Conservation (phyloP, 1,140 invertebrate species). For the Sycophaga agraensis region DNA sequence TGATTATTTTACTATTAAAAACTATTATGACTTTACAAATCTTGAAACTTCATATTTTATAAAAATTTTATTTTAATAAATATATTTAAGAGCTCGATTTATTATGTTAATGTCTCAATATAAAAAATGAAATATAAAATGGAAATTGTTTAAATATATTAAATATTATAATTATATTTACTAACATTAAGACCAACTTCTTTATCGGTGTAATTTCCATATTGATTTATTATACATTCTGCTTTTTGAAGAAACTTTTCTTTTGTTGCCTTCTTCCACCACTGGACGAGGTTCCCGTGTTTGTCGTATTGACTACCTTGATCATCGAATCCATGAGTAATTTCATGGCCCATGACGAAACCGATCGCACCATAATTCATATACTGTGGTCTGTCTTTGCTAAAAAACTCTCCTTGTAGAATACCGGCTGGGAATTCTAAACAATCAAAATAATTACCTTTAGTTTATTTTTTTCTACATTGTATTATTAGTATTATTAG, state of each 20-base stretch:
- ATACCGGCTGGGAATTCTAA: conserved; percentile 76
- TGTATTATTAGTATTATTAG: no score
- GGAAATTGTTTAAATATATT: background rate
- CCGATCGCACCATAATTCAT: conserved; percentile 70
- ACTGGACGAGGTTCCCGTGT: conserved; percentile 39
- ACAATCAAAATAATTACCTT: background rate
- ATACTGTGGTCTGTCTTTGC: conserved; percentile 63
- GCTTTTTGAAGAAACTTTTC: conserved; percentile 51
- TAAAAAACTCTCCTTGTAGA: conserved; percentile 73
- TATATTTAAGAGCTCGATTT: no score
- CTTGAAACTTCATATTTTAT: no score
- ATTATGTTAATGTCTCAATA: no score
- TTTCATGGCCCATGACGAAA: conserved; percentile 68
- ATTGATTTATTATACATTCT: conserved; percentile 71
- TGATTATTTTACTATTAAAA: no score
- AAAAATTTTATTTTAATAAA: no score
- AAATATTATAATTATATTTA: background rate
- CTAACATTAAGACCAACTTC: conserved; percentile 62
- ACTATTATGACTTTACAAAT: no score
- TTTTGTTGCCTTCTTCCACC: conserved; percentile 55
- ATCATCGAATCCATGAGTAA: conserved; percentile 55
- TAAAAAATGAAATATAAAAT: no score
- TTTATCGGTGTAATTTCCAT: conserved; percentile 65
- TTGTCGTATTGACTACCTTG: conserved; percentile 32
- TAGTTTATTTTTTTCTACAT: no score